A percentile compares a stretch with the other conserved stretches of the same genome.
phyloP scores from a whole-genome alignment of 2,888 invertebrate species.

The Zonitis immaculata region DNA sequence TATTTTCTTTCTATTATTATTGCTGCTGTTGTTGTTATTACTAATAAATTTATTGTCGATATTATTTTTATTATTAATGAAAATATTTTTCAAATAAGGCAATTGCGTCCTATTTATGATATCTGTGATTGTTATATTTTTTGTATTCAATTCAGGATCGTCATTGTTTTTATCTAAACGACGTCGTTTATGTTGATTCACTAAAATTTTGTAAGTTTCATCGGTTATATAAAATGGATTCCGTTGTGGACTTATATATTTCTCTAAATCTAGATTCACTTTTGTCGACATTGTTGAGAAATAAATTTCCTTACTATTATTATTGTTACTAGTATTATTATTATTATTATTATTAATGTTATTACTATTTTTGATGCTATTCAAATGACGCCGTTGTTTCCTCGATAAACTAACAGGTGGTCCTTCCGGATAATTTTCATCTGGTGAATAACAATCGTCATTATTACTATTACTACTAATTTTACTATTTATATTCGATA shows the following conservation, averaged over 20 bases:
- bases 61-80: slow-evolving; percentile 14
- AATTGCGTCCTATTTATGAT: slow-evolving; percentile 53
- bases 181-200: slow-evolving; percentile 66
- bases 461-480: slow-evolving; percentile 50
- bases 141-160: slow-evolving; percentile 71
- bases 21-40: background rate
- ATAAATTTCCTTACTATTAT: slow-evolving; percentile 45
- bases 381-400: slow-evolving; percentile 56
- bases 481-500: slow-evolving; percentile 65
- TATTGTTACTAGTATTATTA: slow-evolving; percentile 45
- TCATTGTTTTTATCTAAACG: slow-evolving; percentile 59
- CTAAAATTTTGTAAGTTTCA: slow-evolving; percentile 64
- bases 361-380: slow-evolving; percentile 45
- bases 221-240: slow-evolving; percentile 55
- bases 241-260: slow-evolving; percentile 42
- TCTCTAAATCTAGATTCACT: slow-evolving; percentile 46
- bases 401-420: slow-evolving; percentile 55
- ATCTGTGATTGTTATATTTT: slow-evolving; percentile 71
- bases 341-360: slow-evolving; percentile 45
- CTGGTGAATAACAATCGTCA: slow-evolving; percentile 60
- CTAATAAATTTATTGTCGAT: slow-evolving; percentile 31
- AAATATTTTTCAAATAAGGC: slow-evolving; percentile 44
- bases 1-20: slow-evolving; percentile 17
- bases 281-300: slow-evolving; percentile 49
- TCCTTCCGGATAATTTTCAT: slow-evolving; percentile 73